phyloP scores from a whole-genome alignment of 2,113 vertebrate species.

The Mustela lutreola region DNA sequence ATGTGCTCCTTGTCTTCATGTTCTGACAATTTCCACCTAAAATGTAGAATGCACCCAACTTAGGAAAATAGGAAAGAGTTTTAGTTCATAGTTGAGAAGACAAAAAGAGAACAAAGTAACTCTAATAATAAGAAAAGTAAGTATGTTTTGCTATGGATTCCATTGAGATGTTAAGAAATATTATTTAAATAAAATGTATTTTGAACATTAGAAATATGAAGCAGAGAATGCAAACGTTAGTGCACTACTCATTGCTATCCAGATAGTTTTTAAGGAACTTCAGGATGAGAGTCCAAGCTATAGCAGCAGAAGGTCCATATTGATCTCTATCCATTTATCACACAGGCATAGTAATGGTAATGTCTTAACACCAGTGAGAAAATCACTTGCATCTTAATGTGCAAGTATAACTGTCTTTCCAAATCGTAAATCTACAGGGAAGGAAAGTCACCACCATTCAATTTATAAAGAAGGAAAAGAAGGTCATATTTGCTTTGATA shows the following conservation, averaged over 20 bases:
- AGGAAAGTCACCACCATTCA: background rate
- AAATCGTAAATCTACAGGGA: background rate
- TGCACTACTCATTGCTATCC: background rate
- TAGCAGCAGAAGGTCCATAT: background rate
- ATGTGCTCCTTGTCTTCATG: background rate
- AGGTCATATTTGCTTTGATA: background rate
- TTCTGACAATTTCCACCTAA: conserved; percentile 6
- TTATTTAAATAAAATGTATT: background rate
- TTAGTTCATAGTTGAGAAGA: background rate
- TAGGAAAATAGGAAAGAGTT: background rate
- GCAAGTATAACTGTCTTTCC: conserved; percentile 35
- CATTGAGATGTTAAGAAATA: background rate
- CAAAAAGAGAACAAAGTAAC: background rate
- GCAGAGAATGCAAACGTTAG: background rate
- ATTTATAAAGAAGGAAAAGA: background rate
- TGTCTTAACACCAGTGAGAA: background rate
- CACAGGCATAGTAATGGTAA: background rate
- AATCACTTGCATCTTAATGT: background rate
- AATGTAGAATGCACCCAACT: background rate
- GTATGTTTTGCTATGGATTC: background rate
- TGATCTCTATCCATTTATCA: background rate
- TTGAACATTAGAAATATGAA: background rate
- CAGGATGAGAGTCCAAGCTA: background rate
- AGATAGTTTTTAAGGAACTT: conserved; percentile 7
- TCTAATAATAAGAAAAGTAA: conserved; percentile 14